These are phyloP conservation scores for Leptonema lineaticorne DNA, from an alignment of 1,140 invertebrate genomes.

Conservation along the genomic window DNA sequence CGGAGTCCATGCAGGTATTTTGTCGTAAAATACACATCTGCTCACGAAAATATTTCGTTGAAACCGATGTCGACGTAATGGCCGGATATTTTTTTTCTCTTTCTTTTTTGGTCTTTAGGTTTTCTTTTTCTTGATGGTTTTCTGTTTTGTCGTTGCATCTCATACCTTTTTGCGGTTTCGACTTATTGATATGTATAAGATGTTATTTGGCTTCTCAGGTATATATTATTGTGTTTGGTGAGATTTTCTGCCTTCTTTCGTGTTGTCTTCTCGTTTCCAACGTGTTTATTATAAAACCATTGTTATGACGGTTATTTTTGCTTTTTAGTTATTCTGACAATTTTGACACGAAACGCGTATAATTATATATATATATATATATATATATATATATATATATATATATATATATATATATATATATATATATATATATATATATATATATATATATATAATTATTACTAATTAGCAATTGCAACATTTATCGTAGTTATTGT, in stretches of 20 bases:
- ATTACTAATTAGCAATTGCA: no score
- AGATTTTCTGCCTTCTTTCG: background rate
- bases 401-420: no score
- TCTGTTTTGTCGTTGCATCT: background rate
- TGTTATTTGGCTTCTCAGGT: constrained; percentile 8
- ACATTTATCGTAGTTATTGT: no score
- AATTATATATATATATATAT: no score
- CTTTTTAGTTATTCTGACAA: no score
- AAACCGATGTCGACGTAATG: constrained; percentile 16
- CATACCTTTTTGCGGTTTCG: constrained; percentile 11
- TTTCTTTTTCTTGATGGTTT: background rate
- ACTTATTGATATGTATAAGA: constrained; percentile 23
- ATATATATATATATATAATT: no score
- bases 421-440: no score
- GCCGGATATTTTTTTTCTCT: constrained; percentile 6
- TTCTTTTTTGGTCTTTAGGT: background rate
- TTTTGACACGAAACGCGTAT: no score
- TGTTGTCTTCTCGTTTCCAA: background rate
- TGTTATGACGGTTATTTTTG: no score
- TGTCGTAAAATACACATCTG: constrained; percentile 11
- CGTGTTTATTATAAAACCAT: no score
- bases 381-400: no score
- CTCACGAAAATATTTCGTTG: constrained; percentile 21
- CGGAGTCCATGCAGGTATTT: constrained; percentile 17
- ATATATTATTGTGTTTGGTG: no score